Evolutionary conservation across 1,140 invertebrate species (phyloP).

Genomic region (Ceratitis capitata): DNA sequence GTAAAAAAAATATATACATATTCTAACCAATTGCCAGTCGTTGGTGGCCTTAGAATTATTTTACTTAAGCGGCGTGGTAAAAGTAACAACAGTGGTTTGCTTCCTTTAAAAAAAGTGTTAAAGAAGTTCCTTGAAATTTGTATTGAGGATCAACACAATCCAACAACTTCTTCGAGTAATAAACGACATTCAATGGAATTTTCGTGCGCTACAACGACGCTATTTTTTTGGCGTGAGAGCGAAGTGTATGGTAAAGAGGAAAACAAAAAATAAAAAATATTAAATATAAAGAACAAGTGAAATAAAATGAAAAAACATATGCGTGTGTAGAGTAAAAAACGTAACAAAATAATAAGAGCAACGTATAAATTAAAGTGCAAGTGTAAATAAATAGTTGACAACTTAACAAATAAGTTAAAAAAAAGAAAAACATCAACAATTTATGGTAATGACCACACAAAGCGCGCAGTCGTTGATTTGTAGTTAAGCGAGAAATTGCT

Average conservation of each 20-base stretch:
- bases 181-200: conserved; percentile 27
- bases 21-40: background rate
- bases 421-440: background rate
- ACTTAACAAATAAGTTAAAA: too few relatives aligned
- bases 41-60: background rate
- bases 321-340: background rate
- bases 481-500: background rate
- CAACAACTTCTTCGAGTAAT: background rate
- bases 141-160: background rate
- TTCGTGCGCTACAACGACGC: conserved; percentile 19
- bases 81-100: background rate
- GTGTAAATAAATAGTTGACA: conserved; percentile 20
- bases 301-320: background rate
- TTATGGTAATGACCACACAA: background rate
- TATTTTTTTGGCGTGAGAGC: conserved; percentile 9
- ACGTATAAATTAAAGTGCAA: background rate
- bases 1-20: too few relatives aligned
- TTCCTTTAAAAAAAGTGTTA: background rate
- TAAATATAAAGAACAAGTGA: background rate
- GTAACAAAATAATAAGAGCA: background rate
- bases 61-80: background rate
- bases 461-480: background rate
- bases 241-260: conserved; percentile 23
- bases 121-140: background rate
- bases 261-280: background rate